Base-by-base conservation (phyloP, 2,113 vertebrate species). In the Sturnus vulgaris region DNA sequence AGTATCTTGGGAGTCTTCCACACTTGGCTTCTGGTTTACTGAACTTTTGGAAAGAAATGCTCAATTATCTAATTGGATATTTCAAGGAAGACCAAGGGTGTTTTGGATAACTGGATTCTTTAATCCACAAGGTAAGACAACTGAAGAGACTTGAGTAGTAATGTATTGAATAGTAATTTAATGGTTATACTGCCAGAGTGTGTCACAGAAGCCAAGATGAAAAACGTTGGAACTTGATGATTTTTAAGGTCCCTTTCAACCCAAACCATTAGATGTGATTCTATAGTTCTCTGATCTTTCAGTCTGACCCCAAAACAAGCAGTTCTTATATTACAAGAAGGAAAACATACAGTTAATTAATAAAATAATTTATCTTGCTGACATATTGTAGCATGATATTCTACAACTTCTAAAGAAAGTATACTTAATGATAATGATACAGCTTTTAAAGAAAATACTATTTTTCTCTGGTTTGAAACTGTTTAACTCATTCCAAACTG, bases 41-140 rank as follows among this genome's bases (percentile, higher is more conserved):
- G 98, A 98, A 56, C 96, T 98, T 82, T 53, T 98, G 70, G 98
- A 98, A 30, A 98, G 98, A 95, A 98, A 98, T 63, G 33, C 60
- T 44, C 98, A 98, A 12, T 98, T 98, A 79, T 94, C 96, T n/a
- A 30, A 64, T 16, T 98, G 98, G 98, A 97, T 98, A 96, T 98
- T 91, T 96, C 96, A 98, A 56, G 97, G 98, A 66, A 97, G 98
- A 66, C 98, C 98, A 78, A 97, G 93, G 40, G 97, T 96, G 8
- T 98, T 98, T 94, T 98, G 98, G 98, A 98, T 98, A 95, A 98
- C 98, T 7, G 98, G 98, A 65, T 98, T 98, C 95, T 98, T 98
- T 93, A 98, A 98, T 72, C 98, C 98, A 22, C 98, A 98, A 97
- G 98, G 98, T 98, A 96, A 76, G 15, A 3, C 59, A 91, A 86